Evolutionary conservation across 2,888 invertebrate genomes (phyloP), one percentile per base, ranked within the genome.

Genomic region (Eupithecia abbreviata): DNA sequence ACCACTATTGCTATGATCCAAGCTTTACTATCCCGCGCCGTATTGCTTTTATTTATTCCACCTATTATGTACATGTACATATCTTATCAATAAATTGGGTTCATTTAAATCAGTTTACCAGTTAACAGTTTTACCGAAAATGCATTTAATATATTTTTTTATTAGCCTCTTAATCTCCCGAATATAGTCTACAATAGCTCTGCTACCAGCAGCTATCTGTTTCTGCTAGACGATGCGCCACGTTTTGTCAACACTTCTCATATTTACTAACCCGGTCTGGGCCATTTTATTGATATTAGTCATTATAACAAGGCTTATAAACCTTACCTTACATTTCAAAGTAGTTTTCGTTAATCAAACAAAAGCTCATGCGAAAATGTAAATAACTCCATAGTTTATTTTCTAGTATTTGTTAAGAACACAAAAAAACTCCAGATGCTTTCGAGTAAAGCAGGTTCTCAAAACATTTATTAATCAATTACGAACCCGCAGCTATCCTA

Each of bases 401-500:
- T 68, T 43, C n/a, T n/a, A n/a, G 45, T 42, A 41, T 43, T 18
- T 9, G 18, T 58, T 58, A 58, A 10, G 58, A 55, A 18, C 55
- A 55, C n/a, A 55, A 58, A 30, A 30, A 18, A 62, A 62, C 62
- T 62, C 9, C 42, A 66, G 42, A 66, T 41, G 42, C 42, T 41
- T 42, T 66, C 66, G 66, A 42, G 66, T 66, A 66, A 66, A 66
- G 66, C 15, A 66, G 41, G 30, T 66, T 42, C 41, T 74, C 76
- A 74, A 71, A 75, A 77, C 74, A 74, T 80, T 30, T 79, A 74
- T 72, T 76, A 77, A 76, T 81, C 73, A 76, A 79, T 71, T 77
- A 77, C 70, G 76, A 79, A 79, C 81, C 82, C 82, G 81, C 81
- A 81, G 74, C 77, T 80, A 81, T 82, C 77, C 79, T 77, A 79